Conservation (phyloP, 2,888 invertebrate genomes). For the Eueremaeus valkanovi region DNA sequence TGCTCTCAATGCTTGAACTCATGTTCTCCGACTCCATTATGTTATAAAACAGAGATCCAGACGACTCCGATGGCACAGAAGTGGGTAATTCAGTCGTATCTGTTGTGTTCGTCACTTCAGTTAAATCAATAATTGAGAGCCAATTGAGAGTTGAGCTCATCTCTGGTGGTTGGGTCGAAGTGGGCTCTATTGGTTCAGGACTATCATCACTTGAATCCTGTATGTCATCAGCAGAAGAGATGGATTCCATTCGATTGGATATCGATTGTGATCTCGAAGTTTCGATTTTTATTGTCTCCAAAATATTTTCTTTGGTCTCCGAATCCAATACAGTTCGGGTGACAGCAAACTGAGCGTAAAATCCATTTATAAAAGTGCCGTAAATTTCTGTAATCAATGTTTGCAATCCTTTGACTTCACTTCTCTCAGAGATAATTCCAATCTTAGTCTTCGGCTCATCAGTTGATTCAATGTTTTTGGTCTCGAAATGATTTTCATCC, state of each 20-base stretch:
- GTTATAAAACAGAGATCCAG: not conserved
- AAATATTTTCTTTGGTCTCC: not conserved
- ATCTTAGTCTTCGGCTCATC: not conserved
- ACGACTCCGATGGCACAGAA: not conserved
- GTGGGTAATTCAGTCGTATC: not conserved
- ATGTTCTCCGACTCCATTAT: not conserved
- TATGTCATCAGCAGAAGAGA: not conserved
- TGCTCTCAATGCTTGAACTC: not conserved
- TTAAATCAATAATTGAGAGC: slow-evolving; percentile 1
- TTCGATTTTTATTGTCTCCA: not conserved
- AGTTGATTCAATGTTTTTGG: not conserved
- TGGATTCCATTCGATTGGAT: not conserved
- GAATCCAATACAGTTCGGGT: slow-evolving; percentile 42
- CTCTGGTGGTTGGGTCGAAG: not conserved
- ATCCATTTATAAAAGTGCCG: slow-evolving; percentile 46
- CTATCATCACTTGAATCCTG: no score
- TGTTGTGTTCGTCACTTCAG: not conserved
- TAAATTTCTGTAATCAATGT: slow-evolving; percentile 51
- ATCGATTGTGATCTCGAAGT: not conserved
- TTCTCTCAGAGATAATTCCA: slow-evolving; percentile 36
- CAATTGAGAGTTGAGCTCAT: not conserved
- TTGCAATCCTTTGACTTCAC: slow-evolving; percentile 29
- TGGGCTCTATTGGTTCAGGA: not conserved
- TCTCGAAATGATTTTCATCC: not conserved
- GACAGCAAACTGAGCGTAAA: slow-evolving; percentile 47